Percentiles rank a stretch among this genome's conserved stretches.
phyloP scores from a whole-genome alignment of 2,797 vertebrate genomes.

The Sebastes hubbsi region DNA sequence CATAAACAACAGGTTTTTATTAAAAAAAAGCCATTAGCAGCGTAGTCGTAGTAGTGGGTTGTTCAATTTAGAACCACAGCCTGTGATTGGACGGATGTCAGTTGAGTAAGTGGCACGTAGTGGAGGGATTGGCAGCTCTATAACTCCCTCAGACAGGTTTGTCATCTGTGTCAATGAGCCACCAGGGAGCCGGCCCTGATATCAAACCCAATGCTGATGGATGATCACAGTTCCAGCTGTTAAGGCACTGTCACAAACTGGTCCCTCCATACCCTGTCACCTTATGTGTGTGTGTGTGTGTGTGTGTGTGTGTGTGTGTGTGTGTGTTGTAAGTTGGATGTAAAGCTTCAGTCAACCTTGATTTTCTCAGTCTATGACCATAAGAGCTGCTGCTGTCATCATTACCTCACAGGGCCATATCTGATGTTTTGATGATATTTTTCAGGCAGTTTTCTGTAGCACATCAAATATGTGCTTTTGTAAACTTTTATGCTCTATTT shows the following conservation, averaged over 20 bases:
- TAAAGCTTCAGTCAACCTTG: constrained; percentile 45
- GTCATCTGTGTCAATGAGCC: constrained; percentile 81
- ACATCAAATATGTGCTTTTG: not conserved
- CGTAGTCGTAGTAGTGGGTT: constrained; percentile 43
- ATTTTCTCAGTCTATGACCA: constrained; percentile 24
- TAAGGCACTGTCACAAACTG: constrained; percentile 72
- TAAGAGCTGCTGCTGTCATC: constrained; percentile 15
- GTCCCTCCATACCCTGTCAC: constrained; percentile 65
- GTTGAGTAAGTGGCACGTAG: constrained; percentile 47
- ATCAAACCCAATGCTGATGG: constrained; percentile 81
- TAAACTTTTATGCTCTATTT: not conserved
- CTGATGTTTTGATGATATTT: not conserved
- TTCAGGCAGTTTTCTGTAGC: not conserved
- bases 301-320: not conserved
- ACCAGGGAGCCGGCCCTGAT: constrained; percentile 76
- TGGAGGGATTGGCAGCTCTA: constrained; percentile 73
- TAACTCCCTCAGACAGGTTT: constrained; percentile 79
- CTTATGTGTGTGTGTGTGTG: constrained; percentile 5
- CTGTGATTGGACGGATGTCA: constrained; percentile 63
- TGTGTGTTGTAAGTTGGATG: constrained; percentile 9
- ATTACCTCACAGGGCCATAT: constrained; percentile 6
- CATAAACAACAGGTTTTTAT: constrained; percentile 25
- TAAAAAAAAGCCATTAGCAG: constrained; percentile 36
- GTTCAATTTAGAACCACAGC: constrained; percentile 49
- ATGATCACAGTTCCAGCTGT: constrained; percentile 78